Evolutionary conservation across 2,888 invertebrate genomes (phyloP).

Genomic region (Limnephilus rhombicus): DNA sequence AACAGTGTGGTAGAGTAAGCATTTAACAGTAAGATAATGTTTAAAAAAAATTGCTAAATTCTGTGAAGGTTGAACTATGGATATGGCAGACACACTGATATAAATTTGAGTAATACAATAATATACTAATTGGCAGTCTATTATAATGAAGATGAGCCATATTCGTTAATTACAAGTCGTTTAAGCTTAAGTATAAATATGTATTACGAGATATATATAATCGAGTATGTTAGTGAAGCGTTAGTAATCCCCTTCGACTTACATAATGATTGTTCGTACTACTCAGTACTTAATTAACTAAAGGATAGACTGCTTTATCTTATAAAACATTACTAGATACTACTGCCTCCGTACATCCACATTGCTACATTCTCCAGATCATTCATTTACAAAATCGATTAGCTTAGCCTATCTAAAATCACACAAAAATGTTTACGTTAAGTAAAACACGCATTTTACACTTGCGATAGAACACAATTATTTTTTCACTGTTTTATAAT

Average conservation of each 20-base stretch:
- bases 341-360: background rate
- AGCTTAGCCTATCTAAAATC: background rate
- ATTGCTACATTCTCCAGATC: background rate
- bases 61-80: background rate
- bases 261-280: constrained; percentile 17
- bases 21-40: background rate
- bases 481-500: background rate
- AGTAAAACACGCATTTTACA: constrained; percentile 17
- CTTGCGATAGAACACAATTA: constrained; percentile 2
- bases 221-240: constrained; percentile 44
- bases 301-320: background rate
- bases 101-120: constrained; percentile 10
- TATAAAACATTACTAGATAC: background rate
- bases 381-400: background rate
- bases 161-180: constrained; percentile 18
- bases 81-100: background rate
- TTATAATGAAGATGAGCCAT: constrained; percentile 26
- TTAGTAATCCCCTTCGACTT: constrained; percentile 39
- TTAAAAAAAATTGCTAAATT: background rate
- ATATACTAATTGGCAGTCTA: constrained; percentile 31
- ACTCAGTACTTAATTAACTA: background rate
- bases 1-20: background rate
- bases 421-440: background rate
- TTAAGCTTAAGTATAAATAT: constrained; percentile 30
- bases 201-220: background rate